Base-by-base conservation (phyloP, 2,888 invertebrate species). In the Chaetogeoica ovagalla region DNA sequence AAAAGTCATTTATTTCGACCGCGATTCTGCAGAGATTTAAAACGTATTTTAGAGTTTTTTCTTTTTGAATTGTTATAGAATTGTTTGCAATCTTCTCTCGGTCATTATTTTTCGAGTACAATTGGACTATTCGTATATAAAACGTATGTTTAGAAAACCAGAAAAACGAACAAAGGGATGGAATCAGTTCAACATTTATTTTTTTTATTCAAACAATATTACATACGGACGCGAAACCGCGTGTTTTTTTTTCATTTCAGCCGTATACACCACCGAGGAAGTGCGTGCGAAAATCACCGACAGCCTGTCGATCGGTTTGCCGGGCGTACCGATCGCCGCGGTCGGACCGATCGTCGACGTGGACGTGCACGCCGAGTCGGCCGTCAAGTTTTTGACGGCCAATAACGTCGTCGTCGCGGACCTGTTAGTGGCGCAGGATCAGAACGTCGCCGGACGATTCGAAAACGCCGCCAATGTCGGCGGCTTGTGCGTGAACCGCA, bases 221-320 rank as follows among this genome's bases (percentile, higher is more conserved):
- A n/a, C n/a, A n/a, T n/a, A n/a, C n/a, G n/a, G n/a, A n/a, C n/a
- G n/a, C n/a, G n/a, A n/a, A n/a, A n/a, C n/a, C n/a, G n/a, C n/a
- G n/a, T n/a, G n/a, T n/a, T n/a, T n/a, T n/a, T n/a, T n/a, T 30
- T 48, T 30, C 15, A 13, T 66, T 62, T 52, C 30, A 81, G 81
- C 74, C 13, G 68, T 81, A n/a, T 75, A 69, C 23, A 81, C 81
- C 13, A 81, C 81, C n/a, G 69, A 75, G 11, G 81, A 75, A 6
- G 60, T 81, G 63, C 39, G 65, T 21, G n/a, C 52, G 13, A 75
- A 63, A 69, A 39, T 75, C 21, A 17, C 37, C 4, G 55, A 2
- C 0, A 39, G 48, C 39, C 62, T 55, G 17, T 37, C 69, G 19
- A 37, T 63, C 8, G 39, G 62, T 60, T 9, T 76, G 48, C 48